Percentiles rank a stretch among this genome's conserved stretches.
These are phyloP conservation scores for Raphicerus campestris DNA, from an alignment of 2,113 vertebrate species.

Conservation along the genomic window DNA sequence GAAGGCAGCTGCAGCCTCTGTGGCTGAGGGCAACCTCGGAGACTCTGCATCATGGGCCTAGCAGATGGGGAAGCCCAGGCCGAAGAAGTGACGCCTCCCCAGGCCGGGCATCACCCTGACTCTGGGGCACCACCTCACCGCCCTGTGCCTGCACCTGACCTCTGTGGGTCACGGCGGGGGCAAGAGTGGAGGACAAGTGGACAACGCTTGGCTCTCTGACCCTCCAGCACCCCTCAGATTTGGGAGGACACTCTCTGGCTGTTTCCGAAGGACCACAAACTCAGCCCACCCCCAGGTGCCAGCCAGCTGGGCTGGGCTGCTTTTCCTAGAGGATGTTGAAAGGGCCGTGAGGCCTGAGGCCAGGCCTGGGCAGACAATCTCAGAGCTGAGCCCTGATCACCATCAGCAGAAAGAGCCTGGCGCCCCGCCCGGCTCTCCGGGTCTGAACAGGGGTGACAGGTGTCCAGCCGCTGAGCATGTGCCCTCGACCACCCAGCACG, in stretches of 20 bases:
- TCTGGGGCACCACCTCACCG: fast-evolving
- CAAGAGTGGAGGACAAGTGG: neutral
- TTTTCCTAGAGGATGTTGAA: fast-evolving
- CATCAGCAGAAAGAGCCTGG: fast-evolving
- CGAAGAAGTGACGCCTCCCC: fast-evolving
- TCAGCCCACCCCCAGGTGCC: fast-evolving
- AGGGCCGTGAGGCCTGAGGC: fast-evolving
- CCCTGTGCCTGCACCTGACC: fast-evolving
- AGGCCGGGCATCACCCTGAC: fast-evolving
- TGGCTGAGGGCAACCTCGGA: neutral
- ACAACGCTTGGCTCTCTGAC: fast-evolving
- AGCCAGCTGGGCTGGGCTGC: fast-evolving
- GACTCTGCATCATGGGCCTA: fast-evolving
- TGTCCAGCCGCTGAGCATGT: fast-evolving
- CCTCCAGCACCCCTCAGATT: fast-evolving
- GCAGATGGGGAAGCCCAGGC: neutral
- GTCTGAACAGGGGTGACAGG: fast-evolving
- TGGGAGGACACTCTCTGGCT: neutral
- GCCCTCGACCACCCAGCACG: fast-evolving
- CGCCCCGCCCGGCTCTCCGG: fast-evolving
- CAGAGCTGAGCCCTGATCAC: neutral
- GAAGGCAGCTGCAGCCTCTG: fast-evolving
- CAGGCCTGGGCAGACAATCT: fast-evolving
- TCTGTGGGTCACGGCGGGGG: fast-evolving
- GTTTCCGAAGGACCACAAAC: fast-evolving